These are phyloP conservation scores for Sigmodon hispidus DNA, from an alignment of 2,113 vertebrate species.

Conservation along the genomic window DNA sequence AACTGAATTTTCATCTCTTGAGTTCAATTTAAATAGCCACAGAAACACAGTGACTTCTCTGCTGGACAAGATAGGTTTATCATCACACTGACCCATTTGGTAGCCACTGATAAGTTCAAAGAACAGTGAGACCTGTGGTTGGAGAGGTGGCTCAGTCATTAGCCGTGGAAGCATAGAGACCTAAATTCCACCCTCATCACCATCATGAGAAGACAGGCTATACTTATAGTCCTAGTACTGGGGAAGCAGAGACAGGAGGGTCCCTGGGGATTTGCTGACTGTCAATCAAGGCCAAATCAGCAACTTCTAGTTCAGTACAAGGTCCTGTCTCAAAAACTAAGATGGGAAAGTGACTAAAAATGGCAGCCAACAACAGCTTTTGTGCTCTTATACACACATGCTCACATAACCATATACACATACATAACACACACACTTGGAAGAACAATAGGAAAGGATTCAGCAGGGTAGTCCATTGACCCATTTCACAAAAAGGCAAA, in stretches of 20 bases:
- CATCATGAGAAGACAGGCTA: not conserved
- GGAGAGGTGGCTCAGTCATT: not conserved
- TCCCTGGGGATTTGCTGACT: not conserved
- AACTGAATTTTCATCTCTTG: not conserved
- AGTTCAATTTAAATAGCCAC: not conserved
- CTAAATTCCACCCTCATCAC: not conserved
- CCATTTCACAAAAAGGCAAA: not conserved
- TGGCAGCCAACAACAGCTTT: too few species aligned
- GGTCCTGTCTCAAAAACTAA: not conserved
- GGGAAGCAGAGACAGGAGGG: not conserved
- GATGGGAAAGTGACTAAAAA: not conserved
- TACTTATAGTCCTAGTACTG: not conserved
- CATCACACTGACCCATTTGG: not conserved
- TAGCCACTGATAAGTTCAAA: not conserved
- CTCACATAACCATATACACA: not conserved
- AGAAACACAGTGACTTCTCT: not conserved
- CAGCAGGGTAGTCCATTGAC: not conserved
- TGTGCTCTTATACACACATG: not conserved
- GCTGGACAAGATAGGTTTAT: fast-evolving
- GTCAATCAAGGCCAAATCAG: not conserved
- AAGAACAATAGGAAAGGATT: fast-evolving
- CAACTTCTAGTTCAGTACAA: not conserved
- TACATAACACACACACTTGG: not conserved
- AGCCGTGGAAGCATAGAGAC: not conserved
- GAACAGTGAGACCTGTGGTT: too few species aligned